phyloP scores from a whole-genome alignment of 2,888 invertebrate genomes.

The Mystacides longicornis region DNA sequence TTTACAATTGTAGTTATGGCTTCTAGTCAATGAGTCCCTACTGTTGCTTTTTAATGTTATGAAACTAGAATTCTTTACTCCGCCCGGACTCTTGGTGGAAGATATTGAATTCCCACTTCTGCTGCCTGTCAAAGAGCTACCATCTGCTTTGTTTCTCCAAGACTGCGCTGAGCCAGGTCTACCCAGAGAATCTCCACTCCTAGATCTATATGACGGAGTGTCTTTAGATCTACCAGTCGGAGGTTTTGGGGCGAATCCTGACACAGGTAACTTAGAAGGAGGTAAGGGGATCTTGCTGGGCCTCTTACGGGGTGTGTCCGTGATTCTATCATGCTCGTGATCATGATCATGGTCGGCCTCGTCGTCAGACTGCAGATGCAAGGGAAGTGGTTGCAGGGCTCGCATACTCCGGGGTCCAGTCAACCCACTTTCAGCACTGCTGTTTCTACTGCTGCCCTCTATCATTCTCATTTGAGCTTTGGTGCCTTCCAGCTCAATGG shows the following conservation, averaged over 20 bases:
- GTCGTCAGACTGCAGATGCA: constrained; percentile 40
- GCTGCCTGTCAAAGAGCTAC: constrained; percentile 33
- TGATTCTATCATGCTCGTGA: constrained; percentile 28
- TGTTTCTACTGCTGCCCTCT: constrained; percentile 49
- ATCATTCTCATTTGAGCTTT: constrained; percentile 67
- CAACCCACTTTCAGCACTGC: constrained; percentile 35
- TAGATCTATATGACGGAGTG: constrained; percentile 34
- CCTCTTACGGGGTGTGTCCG: constrained; percentile 39
- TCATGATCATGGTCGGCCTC: constrained; percentile 57
- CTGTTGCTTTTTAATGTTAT: constrained; percentile 28
- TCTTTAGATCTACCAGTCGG: constrained; percentile 32
- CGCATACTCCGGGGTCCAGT: constrained; percentile 39
- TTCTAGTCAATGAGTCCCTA: constrained; percentile 26
- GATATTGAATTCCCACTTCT: constrained; percentile 33
- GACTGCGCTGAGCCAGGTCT: constrained; percentile 50
- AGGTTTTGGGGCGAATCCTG: constrained; percentile 56
- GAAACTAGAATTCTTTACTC: constrained; percentile 34
- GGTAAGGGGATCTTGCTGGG: constrained; percentile 69
- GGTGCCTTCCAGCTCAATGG: constrained; percentile 77
- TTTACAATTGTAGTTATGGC: constrained; percentile 33
- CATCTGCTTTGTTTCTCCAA: constrained; percentile 31
- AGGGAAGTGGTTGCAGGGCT: constrained; percentile 42
- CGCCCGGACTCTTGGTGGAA: constrained; percentile 30
- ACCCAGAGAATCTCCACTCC: constrained; percentile 42
- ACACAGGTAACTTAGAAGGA: constrained; percentile 37